Conservation (phyloP, 2,888 invertebrate species). For the Tupiocoris notatus region DNA sequence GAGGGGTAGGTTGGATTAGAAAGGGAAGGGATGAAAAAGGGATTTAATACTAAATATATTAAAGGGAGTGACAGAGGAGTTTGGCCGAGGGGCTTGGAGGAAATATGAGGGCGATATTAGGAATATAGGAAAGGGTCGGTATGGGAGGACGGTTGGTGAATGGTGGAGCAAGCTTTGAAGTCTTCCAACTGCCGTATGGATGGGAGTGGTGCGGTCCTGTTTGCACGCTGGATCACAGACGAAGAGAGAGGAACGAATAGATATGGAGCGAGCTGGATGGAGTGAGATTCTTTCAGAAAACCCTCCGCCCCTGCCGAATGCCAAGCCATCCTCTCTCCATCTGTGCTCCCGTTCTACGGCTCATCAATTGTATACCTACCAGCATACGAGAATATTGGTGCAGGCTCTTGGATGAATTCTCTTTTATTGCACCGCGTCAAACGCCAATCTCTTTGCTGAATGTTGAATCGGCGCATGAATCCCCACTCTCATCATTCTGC, state of each 20-base stretch:
- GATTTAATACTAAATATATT: slow-evolving; percentile 44
- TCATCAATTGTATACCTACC: slow-evolving; percentile 42
- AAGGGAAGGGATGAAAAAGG: slow-evolving; percentile 36
- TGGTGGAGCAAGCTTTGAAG: slow-evolving; percentile 25
- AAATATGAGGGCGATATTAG: slow-evolving; percentile 43
- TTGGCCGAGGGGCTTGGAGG: slow-evolving; percentile 32
- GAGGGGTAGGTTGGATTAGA: background rate
- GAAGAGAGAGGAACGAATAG: background rate
- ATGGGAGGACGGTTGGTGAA: background rate
- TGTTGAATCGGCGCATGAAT: too few relatives aligned
- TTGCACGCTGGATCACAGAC: slow-evolving; percentile 38
- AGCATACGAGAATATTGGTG: slow-evolving; percentile 33
- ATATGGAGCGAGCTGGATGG: background rate
- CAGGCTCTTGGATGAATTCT: slow-evolving; percentile 12
- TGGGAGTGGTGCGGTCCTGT: background rate
- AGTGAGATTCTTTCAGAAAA: slow-evolving; percentile 34
- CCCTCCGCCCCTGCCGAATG: background rate
- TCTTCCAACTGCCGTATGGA: slow-evolving; percentile 19
- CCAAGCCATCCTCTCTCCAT: background rate
- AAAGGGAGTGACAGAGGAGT: slow-evolving; percentile 29
- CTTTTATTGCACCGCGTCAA: slow-evolving; percentile 17
- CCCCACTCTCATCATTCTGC: too few relatives aligned
- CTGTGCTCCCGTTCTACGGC: slow-evolving; percentile 5
- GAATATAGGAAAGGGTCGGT: slow-evolving; percentile 28
- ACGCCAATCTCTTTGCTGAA: slow-evolving; percentile 1